phyloP scores from a whole-genome alignment of 2,888 invertebrate species.

The Scaeva pyrastri region DNA sequence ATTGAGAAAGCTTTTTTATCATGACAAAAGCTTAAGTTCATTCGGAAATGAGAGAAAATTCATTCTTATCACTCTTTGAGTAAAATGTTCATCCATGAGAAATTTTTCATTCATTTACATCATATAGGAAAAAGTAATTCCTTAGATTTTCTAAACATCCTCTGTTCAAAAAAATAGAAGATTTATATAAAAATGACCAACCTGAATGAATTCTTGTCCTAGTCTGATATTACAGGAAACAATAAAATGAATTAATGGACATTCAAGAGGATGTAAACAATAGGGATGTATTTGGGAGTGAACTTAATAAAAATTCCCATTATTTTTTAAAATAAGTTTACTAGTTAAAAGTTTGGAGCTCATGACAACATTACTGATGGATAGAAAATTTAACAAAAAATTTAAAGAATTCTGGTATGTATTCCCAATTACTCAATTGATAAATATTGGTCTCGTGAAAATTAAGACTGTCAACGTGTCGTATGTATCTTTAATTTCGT shows the following conservation, averaged over 20 bases:
- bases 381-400: too few relatives aligned
- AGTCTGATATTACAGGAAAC: neutral
- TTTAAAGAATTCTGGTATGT: too few relatives aligned
- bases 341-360: too few relatives aligned
- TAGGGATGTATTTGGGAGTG: neutral
- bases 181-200: neutral
- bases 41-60: neutral
- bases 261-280: slow-evolving; percentile 4
- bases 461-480: too few relatives aligned
- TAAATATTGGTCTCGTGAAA: too few relatives aligned
- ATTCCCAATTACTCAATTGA: too few relatives aligned
- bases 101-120: neutral
- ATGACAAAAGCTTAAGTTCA: neutral
- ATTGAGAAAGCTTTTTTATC: neutral
- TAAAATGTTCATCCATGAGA: neutral
- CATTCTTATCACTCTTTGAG: too few relatives aligned
- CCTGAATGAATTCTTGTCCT: neutral
- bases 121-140: too few relatives aligned
- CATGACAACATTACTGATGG: too few relatives aligned
- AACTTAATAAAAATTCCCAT: neutral
- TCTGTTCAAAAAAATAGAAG: neutral
- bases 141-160: neutral
- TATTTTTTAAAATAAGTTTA: neutral
- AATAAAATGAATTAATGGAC: neutral
- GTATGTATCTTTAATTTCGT: too few relatives aligned